A percentile compares a stretch with the other conserved stretches of the same genome.
phyloP scores from a whole-genome alignment of 2,113 vertebrate species.

The Machaerirhynchus nigripectus region DNA sequence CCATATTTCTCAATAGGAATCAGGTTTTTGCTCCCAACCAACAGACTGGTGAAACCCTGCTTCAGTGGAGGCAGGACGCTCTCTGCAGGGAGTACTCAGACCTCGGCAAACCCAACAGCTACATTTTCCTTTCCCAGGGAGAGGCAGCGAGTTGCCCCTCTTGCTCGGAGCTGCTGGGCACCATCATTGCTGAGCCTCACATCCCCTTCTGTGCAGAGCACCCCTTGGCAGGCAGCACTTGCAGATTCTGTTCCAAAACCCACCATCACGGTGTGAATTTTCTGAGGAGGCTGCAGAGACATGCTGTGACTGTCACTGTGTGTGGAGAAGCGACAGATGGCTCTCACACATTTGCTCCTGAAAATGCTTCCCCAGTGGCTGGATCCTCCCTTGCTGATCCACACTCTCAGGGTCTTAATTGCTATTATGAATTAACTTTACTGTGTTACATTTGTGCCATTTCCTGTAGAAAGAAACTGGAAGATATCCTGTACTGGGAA shows the following conservation, averaged over 20 bases:
- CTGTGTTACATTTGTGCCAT: neutral
- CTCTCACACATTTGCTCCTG: constrained; percentile 1
- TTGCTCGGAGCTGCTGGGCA: neutral
- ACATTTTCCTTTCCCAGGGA: neutral
- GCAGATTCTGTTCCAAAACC: neutral
- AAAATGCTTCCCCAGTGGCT: neutral
- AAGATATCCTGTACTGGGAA: neutral
- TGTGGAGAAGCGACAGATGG: constrained; percentile 25
- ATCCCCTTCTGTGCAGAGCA: neutral
- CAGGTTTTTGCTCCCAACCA: neutral
- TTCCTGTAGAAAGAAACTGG: neutral
- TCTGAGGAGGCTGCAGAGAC: neutral
- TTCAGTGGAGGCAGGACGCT: neutral
- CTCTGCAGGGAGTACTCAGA: neutral
- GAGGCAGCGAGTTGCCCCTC: neutral
- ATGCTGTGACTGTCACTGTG: neutral
- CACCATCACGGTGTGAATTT: neutral
- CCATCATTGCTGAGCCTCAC: neutral
- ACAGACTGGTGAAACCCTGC: neutral
- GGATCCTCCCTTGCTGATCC: neutral
- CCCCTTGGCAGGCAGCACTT: neutral
- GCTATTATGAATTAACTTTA: neutral
- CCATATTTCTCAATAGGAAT: rapidly evolving
- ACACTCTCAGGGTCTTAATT: neutral
- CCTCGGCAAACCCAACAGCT: neutral